phyloP scores from a whole-genome alignment of 2,113 vertebrate species.

The Orthonyx spaldingii region DNA sequence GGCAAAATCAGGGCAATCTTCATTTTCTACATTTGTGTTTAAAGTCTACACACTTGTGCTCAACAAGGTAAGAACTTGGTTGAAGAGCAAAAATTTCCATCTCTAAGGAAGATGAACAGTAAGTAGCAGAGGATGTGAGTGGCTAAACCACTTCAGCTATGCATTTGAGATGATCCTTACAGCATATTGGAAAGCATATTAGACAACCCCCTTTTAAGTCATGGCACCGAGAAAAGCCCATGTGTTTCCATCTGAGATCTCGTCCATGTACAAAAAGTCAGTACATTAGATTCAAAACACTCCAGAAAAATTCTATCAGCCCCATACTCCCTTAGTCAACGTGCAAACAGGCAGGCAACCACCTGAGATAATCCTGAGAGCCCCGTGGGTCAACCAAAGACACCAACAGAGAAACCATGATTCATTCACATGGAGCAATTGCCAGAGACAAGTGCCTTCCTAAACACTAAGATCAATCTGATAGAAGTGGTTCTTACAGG shows the following conservation, averaged over 20 bases:
- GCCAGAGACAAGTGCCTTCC: neutral
- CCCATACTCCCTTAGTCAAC: neutral
- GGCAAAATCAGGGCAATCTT: neutral
- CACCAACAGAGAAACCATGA: fast-evolving
- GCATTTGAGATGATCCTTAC: neutral
- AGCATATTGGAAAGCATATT: neutral
- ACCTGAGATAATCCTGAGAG: neutral
- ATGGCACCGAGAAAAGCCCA: neutral
- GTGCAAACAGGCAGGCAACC: neutral
- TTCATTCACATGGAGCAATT: neutral
- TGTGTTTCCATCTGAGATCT: neutral
- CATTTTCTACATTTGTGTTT: fast-evolving
- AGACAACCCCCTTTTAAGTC: neutral
- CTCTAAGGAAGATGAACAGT: neutral
- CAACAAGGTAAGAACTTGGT: neutral
- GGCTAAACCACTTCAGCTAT: neutral
- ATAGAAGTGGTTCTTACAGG: neutral
- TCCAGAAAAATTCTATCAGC: neutral
- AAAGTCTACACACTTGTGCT: neutral
- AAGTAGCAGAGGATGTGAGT: neutral
- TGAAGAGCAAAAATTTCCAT: neutral
- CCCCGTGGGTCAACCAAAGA: neutral
- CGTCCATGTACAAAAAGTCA: neutral
- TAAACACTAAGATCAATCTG: neutral
- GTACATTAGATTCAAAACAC: neutral